Conservation (phyloP, 2,888 invertebrate genomes). For the Phorcus lineatus region DNA sequence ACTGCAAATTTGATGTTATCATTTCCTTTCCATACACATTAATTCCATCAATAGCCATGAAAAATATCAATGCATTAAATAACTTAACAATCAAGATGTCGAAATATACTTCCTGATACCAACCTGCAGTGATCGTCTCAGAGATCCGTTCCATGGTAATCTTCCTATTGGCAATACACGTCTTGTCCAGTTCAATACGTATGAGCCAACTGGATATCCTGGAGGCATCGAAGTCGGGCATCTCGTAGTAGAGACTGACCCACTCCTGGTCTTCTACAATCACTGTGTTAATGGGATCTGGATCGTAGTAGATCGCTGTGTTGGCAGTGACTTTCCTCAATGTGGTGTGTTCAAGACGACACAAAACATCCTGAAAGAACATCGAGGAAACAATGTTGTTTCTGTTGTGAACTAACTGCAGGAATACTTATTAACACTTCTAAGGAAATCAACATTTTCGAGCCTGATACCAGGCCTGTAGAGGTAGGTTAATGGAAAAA, state of each 20-base stretch:
- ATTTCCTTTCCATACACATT: no score
- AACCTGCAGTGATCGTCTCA: slow-evolving; percentile 94
- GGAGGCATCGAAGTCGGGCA: slow-evolving; percentile 99
- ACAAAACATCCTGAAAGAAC: slow-evolving; percentile 86
- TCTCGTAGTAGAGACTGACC: slow-evolving; percentile 99
- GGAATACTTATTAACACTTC: no score
- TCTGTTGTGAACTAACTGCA: no score
- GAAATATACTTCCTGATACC: not conserved
- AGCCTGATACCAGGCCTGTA: no score
- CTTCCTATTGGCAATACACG: slow-evolving; percentile 99
- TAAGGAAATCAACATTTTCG: no score
- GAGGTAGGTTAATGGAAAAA: no score
- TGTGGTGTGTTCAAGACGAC: slow-evolving; percentile 98
- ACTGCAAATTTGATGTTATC: no score
- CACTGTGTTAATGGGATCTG: slow-evolving; percentile 98
- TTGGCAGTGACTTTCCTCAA: slow-evolving; percentile 96
- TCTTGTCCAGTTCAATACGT: slow-evolving; percentile 97
- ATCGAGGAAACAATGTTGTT: no score
- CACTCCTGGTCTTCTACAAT: slow-evolving; percentile 99
- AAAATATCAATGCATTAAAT: no score
- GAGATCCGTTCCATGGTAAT: slow-evolving; percentile 99
- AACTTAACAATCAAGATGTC: no score
- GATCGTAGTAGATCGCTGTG: slow-evolving; percentile 98
- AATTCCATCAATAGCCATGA: no score
- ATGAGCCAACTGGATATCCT: slow-evolving; percentile 98